A percentile compares a stretch with the other conserved stretches of the same genome.
Evolutionary conservation across 2,113 vertebrate species (phyloP).

Genomic region (Heloderma charlesbogerti): DNA sequence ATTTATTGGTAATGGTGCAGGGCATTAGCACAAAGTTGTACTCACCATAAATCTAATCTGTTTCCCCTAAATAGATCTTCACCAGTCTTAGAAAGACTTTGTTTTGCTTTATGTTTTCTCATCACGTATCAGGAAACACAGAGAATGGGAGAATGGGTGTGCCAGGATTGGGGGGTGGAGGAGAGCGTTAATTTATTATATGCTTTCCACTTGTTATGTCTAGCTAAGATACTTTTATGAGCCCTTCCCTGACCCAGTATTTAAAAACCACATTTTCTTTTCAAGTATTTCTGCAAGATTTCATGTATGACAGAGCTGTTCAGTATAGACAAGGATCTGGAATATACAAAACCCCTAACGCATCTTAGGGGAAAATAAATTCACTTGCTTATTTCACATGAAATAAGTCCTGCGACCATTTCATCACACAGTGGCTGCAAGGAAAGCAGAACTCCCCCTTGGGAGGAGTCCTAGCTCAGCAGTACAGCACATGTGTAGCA

Average conservation of each 20-base stretch:
- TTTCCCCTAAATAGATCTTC: constrained; percentile 27
- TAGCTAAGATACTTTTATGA: background rate
- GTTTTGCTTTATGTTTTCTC: background rate
- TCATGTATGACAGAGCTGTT: background rate
- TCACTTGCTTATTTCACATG: background rate
- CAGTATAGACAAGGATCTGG: background rate
- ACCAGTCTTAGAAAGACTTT: background rate
- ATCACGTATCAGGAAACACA: rapidly evolving
- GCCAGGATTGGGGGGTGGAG: background rate
- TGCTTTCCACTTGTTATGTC: background rate
- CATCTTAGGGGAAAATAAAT: background rate
- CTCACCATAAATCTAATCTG: constrained; percentile 31
- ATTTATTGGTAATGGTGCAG: constrained; percentile 35
- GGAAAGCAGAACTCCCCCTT: background rate
- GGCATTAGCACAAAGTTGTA: rapidly evolving
- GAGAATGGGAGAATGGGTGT: rapidly evolving
- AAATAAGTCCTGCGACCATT: background rate
- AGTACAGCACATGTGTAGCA: background rate
- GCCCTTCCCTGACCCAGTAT: background rate
- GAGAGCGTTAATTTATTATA: background rate
- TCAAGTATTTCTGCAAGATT: background rate
- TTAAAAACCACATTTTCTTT: background rate
- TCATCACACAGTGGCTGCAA: too few relatives aligned
- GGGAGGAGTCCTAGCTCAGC: background rate
- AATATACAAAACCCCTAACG: background rate